Evolutionary conservation across 2,888 invertebrate genomes (phyloP).

Genomic region (Synergus japonicus): DNA sequence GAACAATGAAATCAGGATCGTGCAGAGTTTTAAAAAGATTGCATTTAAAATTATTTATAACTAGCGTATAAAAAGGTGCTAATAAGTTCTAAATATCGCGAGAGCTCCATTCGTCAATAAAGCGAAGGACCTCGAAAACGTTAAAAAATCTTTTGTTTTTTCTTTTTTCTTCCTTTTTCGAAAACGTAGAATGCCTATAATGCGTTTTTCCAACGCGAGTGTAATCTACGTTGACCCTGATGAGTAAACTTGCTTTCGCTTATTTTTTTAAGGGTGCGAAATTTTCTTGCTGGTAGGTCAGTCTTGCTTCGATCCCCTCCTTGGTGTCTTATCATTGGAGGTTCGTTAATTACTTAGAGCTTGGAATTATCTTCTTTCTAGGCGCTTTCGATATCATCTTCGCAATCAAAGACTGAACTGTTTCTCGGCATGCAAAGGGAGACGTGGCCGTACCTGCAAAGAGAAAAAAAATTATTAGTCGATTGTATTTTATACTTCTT

Average conservation of each 20-base stretch:
- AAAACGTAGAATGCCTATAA: constrained; percentile 25
- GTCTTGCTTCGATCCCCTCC: constrained; percentile 40
- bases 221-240: background rate
- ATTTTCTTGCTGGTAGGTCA: constrained; percentile 17
- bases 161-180: constrained; percentile 16
- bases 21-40: constrained; percentile 34
- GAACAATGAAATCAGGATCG: constrained; percentile 11
- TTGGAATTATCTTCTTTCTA: constrained; percentile 55
- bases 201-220: constrained; percentile 10
- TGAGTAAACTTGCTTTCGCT: background rate
- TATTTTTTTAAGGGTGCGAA: background rate
- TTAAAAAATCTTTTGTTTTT: constrained; percentile 21
- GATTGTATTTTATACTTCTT: background rate
- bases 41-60: constrained; percentile 38
- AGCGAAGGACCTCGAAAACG: constrained; percentile 21
- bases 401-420: constrained; percentile 66
- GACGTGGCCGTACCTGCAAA: constrained; percentile 72
- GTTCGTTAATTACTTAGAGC: constrained; percentile 42
- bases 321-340: constrained; percentile 33
- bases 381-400: constrained; percentile 71
- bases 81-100: constrained; percentile 33
- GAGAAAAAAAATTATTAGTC: constrained; percentile 38
- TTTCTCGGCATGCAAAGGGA: constrained; percentile 72
- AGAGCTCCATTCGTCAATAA: constrained; percentile 10
- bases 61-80: constrained; percentile 33